These are phyloP conservation scores for Hyperoplus immaculatus DNA, from an alignment of 2,797 vertebrate genomes.

Conservation along the genomic window DNA sequence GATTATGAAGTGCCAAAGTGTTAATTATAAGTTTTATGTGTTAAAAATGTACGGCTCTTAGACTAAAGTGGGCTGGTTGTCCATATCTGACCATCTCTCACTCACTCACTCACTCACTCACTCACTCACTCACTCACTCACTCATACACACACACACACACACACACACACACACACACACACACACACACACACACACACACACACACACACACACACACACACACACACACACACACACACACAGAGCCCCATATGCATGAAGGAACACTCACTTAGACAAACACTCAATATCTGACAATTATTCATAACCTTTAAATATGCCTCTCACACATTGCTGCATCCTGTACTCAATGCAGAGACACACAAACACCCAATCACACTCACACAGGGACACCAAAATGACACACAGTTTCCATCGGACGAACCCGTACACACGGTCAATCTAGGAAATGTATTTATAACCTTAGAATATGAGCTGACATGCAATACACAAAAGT, in stretches of 20 bases:
- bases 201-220: neutral
- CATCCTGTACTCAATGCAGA: constrained; percentile 41
- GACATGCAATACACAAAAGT: constrained; percentile 29
- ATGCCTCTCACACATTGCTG: neutral
- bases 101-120: neutral
- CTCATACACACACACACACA: neutral
- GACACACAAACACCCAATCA: neutral
- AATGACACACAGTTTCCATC: constrained; percentile 24
- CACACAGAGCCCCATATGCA: neutral
- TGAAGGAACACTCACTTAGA: constrained; percentile 30
- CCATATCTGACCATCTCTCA: constrained; percentile 11
- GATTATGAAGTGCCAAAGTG: constrained; percentile 56
- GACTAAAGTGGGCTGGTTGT: constrained; percentile 43
- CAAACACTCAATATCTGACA: constrained; percentile 50
- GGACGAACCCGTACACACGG: neutral
- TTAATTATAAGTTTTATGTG: constrained; percentile 59
- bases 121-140: neutral
- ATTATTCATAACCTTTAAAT: constrained; percentile 61
- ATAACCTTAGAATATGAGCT: constrained; percentile 61
- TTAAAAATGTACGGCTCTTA: constrained; percentile 43
- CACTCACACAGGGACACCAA: neutral
- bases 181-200: neutral
- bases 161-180: constrained; percentile 1
- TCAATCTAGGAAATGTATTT: constrained; percentile 45
- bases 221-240: neutral